Evolutionary conservation across 2,888 invertebrate species (phyloP), one percentile per base, ranked within the genome.

Genomic region (Drosophila pegasa): DNA sequence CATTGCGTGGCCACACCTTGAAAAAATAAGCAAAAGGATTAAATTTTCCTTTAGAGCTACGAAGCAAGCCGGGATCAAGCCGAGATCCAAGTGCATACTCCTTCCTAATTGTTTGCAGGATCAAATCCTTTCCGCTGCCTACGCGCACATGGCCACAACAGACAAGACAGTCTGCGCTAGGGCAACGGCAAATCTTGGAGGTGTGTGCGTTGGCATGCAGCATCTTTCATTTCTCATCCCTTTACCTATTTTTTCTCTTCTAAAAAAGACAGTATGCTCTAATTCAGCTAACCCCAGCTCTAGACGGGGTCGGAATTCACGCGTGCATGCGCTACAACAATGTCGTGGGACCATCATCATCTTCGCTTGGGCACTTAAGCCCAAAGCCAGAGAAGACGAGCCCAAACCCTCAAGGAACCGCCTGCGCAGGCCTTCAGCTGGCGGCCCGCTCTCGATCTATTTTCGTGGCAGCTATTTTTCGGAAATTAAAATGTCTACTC

Each of bases 1-100:
- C 65, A 77, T 84, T 75, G 80, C 75, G 72, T 73, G 58, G 89
- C 85, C 89, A 80, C 87, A 89, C 87, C 89, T 85, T 85, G 85
- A 88, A 84, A 88, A 85, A 88, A 86, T 84, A 89, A 84, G 74
- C 87, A 84, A 86, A 85, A 88, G 87, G 87, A 86, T 85, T 83
- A 76, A 60, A 73, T 87, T 57, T 75, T 75, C 50, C 52, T 56
- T 40, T 51, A 25, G 40, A 61, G 43, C 55, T 35, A 45, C 25
- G 16, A 35, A 18, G 35, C 20, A n/a, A 55, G 41, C 22, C 22
- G n/a, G 33, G 20, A 2, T 43, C 43, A 40, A 60, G 57, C 56
- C 71, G 37, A 75, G 70, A 75, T 62, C 67, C 64, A 66, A 72
- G 63, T 50, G 64, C 61, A 58, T 66, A 80, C 77, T 78, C 72